Evolutionary conservation across 2,797 vertebrate genomes (phyloP).

Genomic region (Coregonus ussuriensis): DNA sequence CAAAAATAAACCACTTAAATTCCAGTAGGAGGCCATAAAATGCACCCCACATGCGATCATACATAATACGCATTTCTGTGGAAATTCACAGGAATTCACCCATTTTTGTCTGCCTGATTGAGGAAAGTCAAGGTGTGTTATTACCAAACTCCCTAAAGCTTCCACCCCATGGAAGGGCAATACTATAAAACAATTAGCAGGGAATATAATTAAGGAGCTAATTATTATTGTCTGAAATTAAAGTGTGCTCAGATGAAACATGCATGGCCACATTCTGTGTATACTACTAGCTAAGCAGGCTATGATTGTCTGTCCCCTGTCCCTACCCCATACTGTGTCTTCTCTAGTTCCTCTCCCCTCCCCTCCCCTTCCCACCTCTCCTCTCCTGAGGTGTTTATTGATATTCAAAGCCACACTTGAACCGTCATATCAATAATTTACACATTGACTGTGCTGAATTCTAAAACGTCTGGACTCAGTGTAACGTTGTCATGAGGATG

Average conservation of each 20-base stretch:
- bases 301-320: not conserved
- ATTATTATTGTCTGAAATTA: slow-evolving; percentile 27
- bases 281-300: not conserved
- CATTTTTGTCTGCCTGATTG: slow-evolving; percentile 38
- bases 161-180: slow-evolving; percentile 34
- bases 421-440: slow-evolving; percentile 70
- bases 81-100: slow-evolving; percentile 14
- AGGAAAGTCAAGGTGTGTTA: slow-evolving; percentile 5
- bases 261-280: not conserved
- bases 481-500: slow-evolving; percentile 25
- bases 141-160: slow-evolving; percentile 51
- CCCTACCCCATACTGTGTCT: not conserved
- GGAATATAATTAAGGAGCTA: slow-evolving; percentile 53
- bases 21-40: slow-evolving; percentile 15
- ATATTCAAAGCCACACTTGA: slow-evolving; percentile 58
- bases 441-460: slow-evolving; percentile 28
- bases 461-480: slow-evolving; percentile 46
- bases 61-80: slow-evolving; percentile 21
- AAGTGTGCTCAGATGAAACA: slow-evolving; percentile 12
- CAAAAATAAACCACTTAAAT: not conserved
- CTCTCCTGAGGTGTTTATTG: slow-evolving; percentile 55
- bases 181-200: slow-evolving; percentile 39
- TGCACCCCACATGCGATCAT: slow-evolving; percentile 10
- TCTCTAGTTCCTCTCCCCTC: not conserved
- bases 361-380: slow-evolving; percentile 18